Conservation (phyloP, 2,888 invertebrate species). For the Lithophane leautieri region DNA sequence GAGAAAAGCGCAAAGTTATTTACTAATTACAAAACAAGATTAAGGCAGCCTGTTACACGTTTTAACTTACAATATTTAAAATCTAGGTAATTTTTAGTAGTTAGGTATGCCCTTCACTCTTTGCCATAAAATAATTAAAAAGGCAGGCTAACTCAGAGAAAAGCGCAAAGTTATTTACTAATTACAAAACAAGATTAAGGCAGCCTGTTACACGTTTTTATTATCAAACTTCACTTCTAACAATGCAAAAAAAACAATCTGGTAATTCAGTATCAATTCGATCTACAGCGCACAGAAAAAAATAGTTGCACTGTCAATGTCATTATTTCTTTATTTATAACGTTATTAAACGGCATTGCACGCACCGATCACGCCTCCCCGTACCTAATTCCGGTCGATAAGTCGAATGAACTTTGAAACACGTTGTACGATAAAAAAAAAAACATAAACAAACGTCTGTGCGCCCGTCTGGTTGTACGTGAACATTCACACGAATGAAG, state of each 20-base stretch:
- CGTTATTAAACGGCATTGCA: conserved; percentile 33
- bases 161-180: neutral
- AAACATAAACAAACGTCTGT: conserved; percentile 72
- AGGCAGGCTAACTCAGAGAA: neutral
- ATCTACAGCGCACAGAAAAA: conserved; percentile 30
- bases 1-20: neutral
- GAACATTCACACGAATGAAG: conserved; percentile 44
- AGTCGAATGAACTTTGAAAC: conserved; percentile 73
- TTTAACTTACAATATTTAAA: neutral
- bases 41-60: conserved; percentile 28
- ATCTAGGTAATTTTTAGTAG: neutral
- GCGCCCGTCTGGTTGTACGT: conserved; percentile 60
- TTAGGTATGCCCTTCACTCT: neutral
- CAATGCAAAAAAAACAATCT: conserved; percentile 19
- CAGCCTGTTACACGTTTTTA: conserved; percentile 21
- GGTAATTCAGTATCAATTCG: conserved; percentile 27
- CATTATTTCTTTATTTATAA: conserved; percentile 12
- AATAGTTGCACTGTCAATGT: conserved; percentile 22
- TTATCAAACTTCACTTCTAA: conserved; percentile 15
- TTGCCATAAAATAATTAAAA: neutral
- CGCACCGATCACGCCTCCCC: conserved; percentile 67
- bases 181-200: conserved; percentile 17
- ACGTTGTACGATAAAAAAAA: conserved; percentile 69
- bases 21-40: conserved; percentile 7
- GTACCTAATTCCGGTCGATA: conserved; percentile 68